Evolutionary conservation across 2,888 invertebrate species (phyloP).

Genomic region (Conistra vaccinii): DNA sequence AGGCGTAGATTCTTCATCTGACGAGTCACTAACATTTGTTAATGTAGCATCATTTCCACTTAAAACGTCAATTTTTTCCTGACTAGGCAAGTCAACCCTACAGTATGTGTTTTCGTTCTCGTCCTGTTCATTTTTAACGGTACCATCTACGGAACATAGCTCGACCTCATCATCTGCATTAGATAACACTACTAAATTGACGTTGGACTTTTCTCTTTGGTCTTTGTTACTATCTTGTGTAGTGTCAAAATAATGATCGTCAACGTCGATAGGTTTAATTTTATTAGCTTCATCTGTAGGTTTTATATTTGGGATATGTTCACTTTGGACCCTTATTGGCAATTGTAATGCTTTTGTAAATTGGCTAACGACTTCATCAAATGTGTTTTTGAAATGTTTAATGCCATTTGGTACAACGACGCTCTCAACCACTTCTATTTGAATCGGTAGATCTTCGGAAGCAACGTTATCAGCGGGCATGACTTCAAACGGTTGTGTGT

Average conservation of each 20-base stretch:
- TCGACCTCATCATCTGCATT: conserved; percentile 63
- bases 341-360: conserved; percentile 81
- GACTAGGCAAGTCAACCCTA: conserved; percentile 51
- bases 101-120: conserved; percentile 54
- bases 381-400: conserved; percentile 37
- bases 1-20: conserved; percentile 79
- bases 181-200: conserved; percentile 31
- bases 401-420: conserved; percentile 41
- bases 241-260: too few species aligned
- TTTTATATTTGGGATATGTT: conserved; percentile 64
- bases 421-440: conserved; percentile 68
- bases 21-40: conserved; percentile 74
- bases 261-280: too few species aligned
- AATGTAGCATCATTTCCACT: conserved; percentile 44
- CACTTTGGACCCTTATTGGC: conserved; percentile 74
- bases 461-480: conserved; percentile 60
- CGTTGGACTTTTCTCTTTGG: conserved; percentile 70
- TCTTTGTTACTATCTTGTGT: conserved; percentile 81
- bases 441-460: conserved; percentile 75
- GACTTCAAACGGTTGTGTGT: conserved; percentile 68
- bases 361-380: conserved; percentile 70
- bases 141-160: conserved; percentile 67
- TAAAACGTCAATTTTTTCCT: background rate
- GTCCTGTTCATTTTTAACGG: conserved; percentile 55
- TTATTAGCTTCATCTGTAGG: too few species aligned